Base-by-base conservation (phyloP, 1,140 invertebrate species). In the Drosophila nigromelanica region DNA sequence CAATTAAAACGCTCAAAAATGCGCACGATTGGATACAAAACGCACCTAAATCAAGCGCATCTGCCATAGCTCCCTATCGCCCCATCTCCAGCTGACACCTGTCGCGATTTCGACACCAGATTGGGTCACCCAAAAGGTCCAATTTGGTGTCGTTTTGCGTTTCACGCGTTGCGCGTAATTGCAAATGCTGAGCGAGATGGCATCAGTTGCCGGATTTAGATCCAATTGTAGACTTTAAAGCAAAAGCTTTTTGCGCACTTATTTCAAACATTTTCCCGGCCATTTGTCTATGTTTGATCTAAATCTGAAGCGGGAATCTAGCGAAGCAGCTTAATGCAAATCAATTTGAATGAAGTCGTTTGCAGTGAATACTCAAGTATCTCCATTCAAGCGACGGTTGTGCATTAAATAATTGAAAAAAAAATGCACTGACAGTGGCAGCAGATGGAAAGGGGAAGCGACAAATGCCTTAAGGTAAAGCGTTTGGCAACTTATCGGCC, bases 41-140 rank as follows among this genome's bases (percentile, higher is more conserved):
- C 48, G 14, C 37, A 82, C 81, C 81, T 64, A 87, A 87, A 72
- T 85, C 82, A 86, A 54, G 66, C 52, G 40, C 48, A 87, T 66
- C 82, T 80, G 54, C 40, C 59, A 14, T 39, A 37, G 15, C 14
- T n/a, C 37, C 7, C 45, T 39, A 52, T 37, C 51, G 15, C 27
- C 37, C 50, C 58, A 47, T 54, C 58, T 24, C 48, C 59, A 80
- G 76, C 69, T 73, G 80, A 86, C 80, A 86, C 81, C 80, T 85
- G 82, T 81, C 81, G 43, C 71, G 67, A 71, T 77, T 67, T 30
- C 30, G 37, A 40, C 51, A 59, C 60, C 81, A 51, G 67, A 67
- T 82, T 21, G 71, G 71, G 48, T 48, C 14, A 30, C 33, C 45
- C 45, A 62, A 73, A 62, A 37, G 71, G 66, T 69, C 21, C 35